Base-by-base conservation (phyloP, 2,113 vertebrate genomes). In the Pteruthius melanotis region DNA sequence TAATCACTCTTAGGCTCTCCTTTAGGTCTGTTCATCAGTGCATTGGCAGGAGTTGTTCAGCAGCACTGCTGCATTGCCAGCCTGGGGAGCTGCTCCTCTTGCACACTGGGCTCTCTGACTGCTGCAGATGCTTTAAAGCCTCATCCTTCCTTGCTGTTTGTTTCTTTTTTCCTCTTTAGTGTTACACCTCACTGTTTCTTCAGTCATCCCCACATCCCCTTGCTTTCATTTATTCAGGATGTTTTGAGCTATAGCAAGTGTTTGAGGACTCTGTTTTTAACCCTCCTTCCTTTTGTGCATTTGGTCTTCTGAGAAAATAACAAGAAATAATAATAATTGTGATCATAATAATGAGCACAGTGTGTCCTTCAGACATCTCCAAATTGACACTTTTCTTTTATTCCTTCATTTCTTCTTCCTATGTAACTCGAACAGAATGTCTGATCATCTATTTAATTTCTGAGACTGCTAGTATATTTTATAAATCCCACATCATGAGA, bases 31-130 rank as follows among this genome's bases (percentile, higher is more conserved):
- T 27, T 57, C 0, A 0, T 64, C 27, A 6, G 13, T 45, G 16
- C 4, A 1, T 28, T 54, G 52, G 18, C 83, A 64, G 21, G 17
- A 64, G 19, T 2, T 14, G 5, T 28, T 69, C 24, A 60, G 8
- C 57, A 89, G 35, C 5, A 1, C 35, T 42, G 33, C 22, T 77
- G 15, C 2, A 0, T 12, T 0, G 0, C 13, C n/a, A 28, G 64
- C 40, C 54, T 3, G 3, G 19, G n/a, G 16, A 77, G 30, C n/a
- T 53, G 24, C 24, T 80, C 4, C 42, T 72, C 18, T 71, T 4
- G 1, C 57, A 27, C 0, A 2, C 33, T 37, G 40, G 4, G 14
- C 23, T 56, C 35, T 72, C 16, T 66, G 14, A 22, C 15, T 45
- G 49, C 61, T 40, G 49, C 5, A 11, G 8, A 11, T 45, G 22